Evolutionary conservation across 2,113 vertebrate genomes (phyloP), one percentile per base, ranked within the genome.

Genomic region (Cranoglanis bouderius): DNA sequence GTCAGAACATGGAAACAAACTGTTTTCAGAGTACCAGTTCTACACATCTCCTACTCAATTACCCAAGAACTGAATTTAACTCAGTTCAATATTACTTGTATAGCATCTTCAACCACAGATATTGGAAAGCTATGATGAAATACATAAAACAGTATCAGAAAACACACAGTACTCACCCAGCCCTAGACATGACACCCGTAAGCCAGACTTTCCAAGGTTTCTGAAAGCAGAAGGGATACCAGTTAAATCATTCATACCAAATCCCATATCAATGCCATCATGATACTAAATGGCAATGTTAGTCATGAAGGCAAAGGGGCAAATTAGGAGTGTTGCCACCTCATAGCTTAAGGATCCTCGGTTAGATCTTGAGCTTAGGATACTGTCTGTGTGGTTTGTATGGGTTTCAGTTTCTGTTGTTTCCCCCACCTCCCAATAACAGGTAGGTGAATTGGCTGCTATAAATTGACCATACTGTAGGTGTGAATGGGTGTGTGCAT

Each of bases 101-200:
- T 38, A 61, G 57, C 26, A 80, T 80, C 6, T 32, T 35, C n/a
- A 82, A 10, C 7, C 3, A 35, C 29, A 55, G 18, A 35, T 55
- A 6, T 32, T 12, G 29, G 29, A 82, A 82, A 21, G 2, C 46
- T 18, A 24, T 38, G 3, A 82, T 81, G 49, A 18, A 78, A 74
- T 18, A 77, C 74, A 43, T 26, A 46, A 49, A 29, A 85, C 35
- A 77, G 14, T 18, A 32, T 80, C 19, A 53, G 38, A 82, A 43
- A 83, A 77, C 10, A 43, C 7, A 38, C 51, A n/a, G 43, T 40
- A 96, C 98, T 97, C 90, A 98, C 98, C 98, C 82, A 99, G 94
- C 86, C 98, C 98, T 82, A 99, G 96, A 94, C 98, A 99, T 93
- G 98, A 99, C 74, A 99, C 98, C 0, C 97, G 95, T 86, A 99